phyloP scores from a whole-genome alignment of 2,888 invertebrate genomes.

The Drosophila meridiana region DNA sequence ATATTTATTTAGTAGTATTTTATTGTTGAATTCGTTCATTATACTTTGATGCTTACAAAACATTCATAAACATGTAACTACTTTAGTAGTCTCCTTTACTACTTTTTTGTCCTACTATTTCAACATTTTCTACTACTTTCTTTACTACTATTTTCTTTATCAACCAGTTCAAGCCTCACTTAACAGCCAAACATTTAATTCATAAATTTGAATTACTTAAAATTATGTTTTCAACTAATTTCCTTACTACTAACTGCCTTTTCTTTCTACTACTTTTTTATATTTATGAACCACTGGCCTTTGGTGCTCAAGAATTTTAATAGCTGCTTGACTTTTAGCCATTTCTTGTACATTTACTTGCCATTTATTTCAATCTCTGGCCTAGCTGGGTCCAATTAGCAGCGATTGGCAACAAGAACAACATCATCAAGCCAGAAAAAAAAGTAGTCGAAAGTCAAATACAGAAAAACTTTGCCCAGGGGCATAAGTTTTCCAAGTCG shows the following conservation, averaged over 20 bases:
- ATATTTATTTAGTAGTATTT: background rate
- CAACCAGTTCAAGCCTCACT: background rate
- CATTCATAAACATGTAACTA: background rate
- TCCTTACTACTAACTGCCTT: background rate
- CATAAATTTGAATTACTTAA: background rate
- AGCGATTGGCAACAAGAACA: slow-evolving; percentile 61
- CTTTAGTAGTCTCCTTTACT: background rate
- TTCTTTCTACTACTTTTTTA: background rate
- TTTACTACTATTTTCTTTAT: background rate
- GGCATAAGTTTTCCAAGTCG: slow-evolving; percentile 42
- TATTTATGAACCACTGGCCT: slow-evolving; percentile 5
- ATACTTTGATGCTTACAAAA: background rate
- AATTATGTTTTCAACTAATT: background rate
- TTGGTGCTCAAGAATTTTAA: slow-evolving; percentile 22
- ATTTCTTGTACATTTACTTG: slow-evolving; percentile 24
- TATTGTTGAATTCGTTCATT: background rate
- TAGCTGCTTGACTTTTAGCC: slow-evolving; percentile 11
- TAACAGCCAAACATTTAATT: background rate
- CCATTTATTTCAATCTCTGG: slow-evolving; percentile 27
- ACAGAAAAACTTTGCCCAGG: slow-evolving; percentile 29
- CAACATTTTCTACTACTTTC: background rate
- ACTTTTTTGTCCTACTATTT: background rate
- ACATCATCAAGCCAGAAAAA: slow-evolving; percentile 51
- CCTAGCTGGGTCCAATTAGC: slow-evolving; percentile 52
- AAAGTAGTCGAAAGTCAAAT: slow-evolving; percentile 56